phyloP scores from a whole-genome alignment of 1,140 invertebrate species.

The Cephus cinctus region DNA sequence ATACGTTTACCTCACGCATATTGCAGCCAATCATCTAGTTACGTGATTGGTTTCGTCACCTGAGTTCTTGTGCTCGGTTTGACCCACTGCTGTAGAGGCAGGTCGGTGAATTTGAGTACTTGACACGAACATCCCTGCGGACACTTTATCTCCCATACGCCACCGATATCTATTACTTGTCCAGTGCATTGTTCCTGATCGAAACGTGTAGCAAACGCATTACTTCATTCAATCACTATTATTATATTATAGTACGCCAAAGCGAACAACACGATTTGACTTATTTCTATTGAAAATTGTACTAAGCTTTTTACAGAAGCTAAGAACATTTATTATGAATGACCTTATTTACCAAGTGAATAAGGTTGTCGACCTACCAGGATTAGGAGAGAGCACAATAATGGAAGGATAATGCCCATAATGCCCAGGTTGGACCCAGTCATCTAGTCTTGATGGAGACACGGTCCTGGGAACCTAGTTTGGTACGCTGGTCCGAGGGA shows the following conservation, averaged over 20 bases:
- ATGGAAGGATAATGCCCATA: no score
- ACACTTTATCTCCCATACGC: constrained; percentile 42
- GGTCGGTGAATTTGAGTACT: constrained; percentile 36
- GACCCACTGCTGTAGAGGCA: constrained; percentile 43
- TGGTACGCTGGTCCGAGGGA: constrained; percentile 29
- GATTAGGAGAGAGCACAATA: constrained; percentile 11
- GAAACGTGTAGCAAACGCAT: constrained; percentile 5
- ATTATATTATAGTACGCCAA: no score
- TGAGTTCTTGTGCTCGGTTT: constrained; percentile 13
- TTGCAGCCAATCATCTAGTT: no score
- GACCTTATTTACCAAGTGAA: no score
- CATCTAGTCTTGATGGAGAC: no score
- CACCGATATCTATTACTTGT: constrained; percentile 37
- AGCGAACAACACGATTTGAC: no score
- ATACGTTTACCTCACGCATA: background rate
- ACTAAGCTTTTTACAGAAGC: no score
- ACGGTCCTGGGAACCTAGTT: constrained; percentile 15
- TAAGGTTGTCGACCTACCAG: constrained; percentile 22
- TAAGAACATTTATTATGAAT: no score
- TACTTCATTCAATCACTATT: constrained; percentile 2
- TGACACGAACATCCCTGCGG: constrained; percentile 44
- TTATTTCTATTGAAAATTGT: no score
- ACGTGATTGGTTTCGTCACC: no score
- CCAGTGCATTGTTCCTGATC: constrained; percentile 27
- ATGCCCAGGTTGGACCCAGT: no score